Evolutionary conservation across 2,113 vertebrate genomes (phyloP), one percentile per base, ranked within the genome.

Genomic region (Oreochromis spilurus): DNA sequence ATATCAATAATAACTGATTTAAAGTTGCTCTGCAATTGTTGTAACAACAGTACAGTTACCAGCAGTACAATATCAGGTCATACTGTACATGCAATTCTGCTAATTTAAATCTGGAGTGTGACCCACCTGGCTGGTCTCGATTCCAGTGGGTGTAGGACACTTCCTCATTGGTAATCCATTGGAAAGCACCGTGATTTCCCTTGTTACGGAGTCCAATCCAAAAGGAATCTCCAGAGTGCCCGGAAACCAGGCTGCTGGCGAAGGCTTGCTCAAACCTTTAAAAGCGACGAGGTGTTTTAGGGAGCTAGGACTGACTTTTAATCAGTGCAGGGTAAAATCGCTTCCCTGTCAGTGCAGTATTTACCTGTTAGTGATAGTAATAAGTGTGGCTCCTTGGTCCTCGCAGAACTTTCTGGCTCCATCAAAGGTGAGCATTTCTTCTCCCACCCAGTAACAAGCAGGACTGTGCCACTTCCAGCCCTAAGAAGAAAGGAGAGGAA

Each of bases 381-480:
- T 96, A 31, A 99, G 96, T 0, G 97, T 95, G 9, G 98, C 96
- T 36, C 95, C 90, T 0, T 97, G 95, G 60, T 95, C 95, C 0
- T 96, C 96, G 43, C 98, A 99, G 1, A 90, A 95, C 88, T 96
- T 97, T 88, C 95, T 97, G 70, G 98, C 98, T 0, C 97, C 97
- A 0, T 95, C 95, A 83, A 98, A 99, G 34, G 95, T 90, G 65
- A 97, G 91, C 0, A 94, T 95, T 88, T 98, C 97, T 88, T 99
- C 98, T 1, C 97, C 97, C 53, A 99, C 96, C 97, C 97, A 98
- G 92, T 98, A 99, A 95, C 98, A 99, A 16, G 98, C 97, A 9
- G 98, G 97, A 94, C 97, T 98, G 94, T 99, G 98, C 98, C 98
- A 99, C 48, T 97, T 99, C 98, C 98, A 99, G 81, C 98, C 98